Percentiles rank a stretch among this genome's conserved stretches.
Conservation (phyloP, 2,797 vertebrate species). For the Mus minutoides region DNA sequence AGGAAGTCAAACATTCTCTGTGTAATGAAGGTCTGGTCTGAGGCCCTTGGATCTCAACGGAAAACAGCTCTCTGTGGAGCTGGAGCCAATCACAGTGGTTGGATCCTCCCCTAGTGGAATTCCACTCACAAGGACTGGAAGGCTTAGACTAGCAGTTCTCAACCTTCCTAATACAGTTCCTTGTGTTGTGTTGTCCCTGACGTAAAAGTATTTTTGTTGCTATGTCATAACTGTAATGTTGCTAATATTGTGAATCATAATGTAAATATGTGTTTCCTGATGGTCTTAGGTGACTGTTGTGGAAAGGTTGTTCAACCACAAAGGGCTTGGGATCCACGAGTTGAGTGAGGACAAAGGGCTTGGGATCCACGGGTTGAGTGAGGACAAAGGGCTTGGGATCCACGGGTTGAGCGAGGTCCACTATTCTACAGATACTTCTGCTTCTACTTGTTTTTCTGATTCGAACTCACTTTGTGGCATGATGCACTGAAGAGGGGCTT, state of each 20-base stretch:
- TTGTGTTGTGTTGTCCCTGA: neutral
- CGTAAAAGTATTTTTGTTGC: neutral
- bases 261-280: neutral
- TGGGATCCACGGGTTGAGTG: neutral
- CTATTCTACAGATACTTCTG: neutral
- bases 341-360: neutral
- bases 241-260: neutral
- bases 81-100: neutral
- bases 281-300: neutral
- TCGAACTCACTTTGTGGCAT: neutral
- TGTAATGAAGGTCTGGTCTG: conserved; percentile 11
- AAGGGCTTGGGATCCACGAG: neutral
- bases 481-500: neutral
- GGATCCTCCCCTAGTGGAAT: neutral
- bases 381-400: no score
- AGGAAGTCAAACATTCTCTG: neutral
- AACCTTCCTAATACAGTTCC: no score
- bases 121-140: neutral
- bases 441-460: neutral
- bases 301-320: neutral
- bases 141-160: neutral
- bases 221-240: neutral
- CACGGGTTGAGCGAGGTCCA: no score
- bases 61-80: conserved; percentile 8
- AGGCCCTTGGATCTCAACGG: neutral